phyloP scores from a whole-genome alignment of 2,113 vertebrate species.

The Platysteira castanea region DNA sequence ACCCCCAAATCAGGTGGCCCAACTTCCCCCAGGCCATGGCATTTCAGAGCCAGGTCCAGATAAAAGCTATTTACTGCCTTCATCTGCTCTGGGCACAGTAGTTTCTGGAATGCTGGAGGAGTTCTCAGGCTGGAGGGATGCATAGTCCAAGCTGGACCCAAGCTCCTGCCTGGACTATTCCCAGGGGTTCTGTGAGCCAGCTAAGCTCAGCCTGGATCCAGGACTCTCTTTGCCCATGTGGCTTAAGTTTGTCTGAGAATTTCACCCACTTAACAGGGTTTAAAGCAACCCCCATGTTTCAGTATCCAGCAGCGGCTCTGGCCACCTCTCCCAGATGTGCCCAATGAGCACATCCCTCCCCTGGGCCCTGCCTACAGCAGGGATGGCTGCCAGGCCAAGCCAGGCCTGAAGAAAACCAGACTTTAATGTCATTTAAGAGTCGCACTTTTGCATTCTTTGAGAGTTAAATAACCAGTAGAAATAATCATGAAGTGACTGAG shows the following conservation, averaged over 20 bases:
- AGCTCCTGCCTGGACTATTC: neutral
- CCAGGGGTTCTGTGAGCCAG: neutral
- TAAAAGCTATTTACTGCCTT: neutral
- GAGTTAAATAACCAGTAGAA: conserved; percentile 65
- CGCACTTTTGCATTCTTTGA: conserved; percentile 45
- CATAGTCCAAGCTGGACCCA: neutral
- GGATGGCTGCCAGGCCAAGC: conserved; percentile 41
- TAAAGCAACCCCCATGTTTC: neutral
- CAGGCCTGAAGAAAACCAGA: conserved; percentile 51
- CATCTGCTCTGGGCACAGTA: neutral
- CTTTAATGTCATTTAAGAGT: conserved; percentile 11
- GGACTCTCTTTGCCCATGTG: neutral
- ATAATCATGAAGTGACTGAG: conserved; percentile 22
- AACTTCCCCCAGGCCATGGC: neutral
- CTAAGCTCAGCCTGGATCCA: neutral
- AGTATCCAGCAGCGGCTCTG: neutral
- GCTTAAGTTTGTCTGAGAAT: neutral
- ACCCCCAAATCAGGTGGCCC: neutral
- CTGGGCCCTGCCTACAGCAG: neutral
- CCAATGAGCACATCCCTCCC: neutral
- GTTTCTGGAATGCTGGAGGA: neutral
- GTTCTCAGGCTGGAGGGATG: neutral
- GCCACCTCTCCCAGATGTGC: neutral
- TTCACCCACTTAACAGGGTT: neutral
- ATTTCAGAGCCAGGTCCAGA: neutral